Evolutionary conservation across 2,888 invertebrate genomes (phyloP).

Genomic region (Iphiclides podalirius): DNA sequence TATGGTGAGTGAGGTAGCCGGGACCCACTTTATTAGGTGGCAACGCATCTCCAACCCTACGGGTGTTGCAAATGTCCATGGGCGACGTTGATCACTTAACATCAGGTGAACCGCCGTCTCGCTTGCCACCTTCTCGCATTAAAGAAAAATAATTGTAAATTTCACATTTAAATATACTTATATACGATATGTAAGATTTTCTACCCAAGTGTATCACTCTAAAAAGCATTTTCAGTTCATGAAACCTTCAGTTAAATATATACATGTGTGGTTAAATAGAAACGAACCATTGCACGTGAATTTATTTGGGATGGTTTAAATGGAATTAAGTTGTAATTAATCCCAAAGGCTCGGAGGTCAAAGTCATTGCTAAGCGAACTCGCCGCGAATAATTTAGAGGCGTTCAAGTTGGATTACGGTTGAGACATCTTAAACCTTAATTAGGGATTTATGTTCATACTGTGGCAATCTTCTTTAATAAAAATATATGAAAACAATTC

Average conservation of each 20-base stretch:
- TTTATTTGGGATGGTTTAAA: constrained; percentile 7
- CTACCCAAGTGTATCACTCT: too few species aligned
- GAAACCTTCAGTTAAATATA: not conserved
- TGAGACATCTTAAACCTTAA: not conserved
- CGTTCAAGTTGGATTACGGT: constrained; percentile 17
- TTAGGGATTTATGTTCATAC: not conserved
- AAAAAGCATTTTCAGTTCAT: too few species aligned
- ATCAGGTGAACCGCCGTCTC: too few species aligned
- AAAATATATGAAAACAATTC: not conserved
- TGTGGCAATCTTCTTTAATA: not conserved
- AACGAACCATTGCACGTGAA: not conserved
- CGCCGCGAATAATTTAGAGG: constrained; percentile 20
- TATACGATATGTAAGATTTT: too few species aligned
- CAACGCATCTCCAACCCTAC: too few species aligned
- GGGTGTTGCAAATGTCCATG: too few species aligned
- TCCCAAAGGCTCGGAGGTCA: constrained; percentile 11
- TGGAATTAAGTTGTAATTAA: constrained; percentile 11
- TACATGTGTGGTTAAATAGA: not conserved
- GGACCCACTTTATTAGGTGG: too few species aligned
- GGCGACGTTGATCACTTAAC: too few species aligned
- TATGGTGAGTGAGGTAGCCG: too few species aligned
- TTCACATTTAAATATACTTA: too few species aligned
- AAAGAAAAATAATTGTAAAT: too few species aligned
- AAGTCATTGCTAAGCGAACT: constrained; percentile 18
- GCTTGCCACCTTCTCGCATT: too few species aligned